Evolutionary conservation across 2,888 invertebrate species (phyloP).

Genomic region (Mimachlamys varia): DNA sequence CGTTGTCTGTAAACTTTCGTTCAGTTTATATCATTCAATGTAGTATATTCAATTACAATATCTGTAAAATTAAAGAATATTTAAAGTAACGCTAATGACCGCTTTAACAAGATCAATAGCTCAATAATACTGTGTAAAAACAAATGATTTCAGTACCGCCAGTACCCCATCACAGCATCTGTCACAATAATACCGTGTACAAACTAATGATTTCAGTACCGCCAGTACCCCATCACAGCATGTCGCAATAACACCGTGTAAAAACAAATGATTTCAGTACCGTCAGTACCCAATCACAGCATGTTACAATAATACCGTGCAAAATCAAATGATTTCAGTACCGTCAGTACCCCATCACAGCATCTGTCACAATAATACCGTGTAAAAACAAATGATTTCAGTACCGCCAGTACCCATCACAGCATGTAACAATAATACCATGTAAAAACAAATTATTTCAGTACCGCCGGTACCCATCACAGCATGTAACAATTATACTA

Average conservation of each 20-base stretch:
- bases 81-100: too few relatives aligned
- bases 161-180: not conserved
- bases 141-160: not conserved
- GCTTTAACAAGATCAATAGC: too few relatives aligned
- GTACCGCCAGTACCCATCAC: slow-evolving; percentile 29
- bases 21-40: too few relatives aligned
- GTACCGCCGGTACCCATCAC: slow-evolving; percentile 23
- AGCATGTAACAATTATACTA: not conserved
- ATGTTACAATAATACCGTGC: too few relatives aligned
- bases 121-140: too few relatives aligned
- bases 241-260: too few relatives aligned
- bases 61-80: too few relatives aligned
- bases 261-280: not conserved
- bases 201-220: not conserved
- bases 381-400: not conserved
- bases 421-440: not conserved
- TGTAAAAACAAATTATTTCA: not conserved
- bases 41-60: too few relatives aligned
- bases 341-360: slow-evolving; percentile 12
- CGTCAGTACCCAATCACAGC: not conserved
- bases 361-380: too few relatives aligned
- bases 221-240: slow-evolving; percentile 8
- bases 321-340: not conserved
- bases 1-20: too few relatives aligned
- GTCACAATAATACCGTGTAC: not conserved